Evolutionary conservation across 2,888 invertebrate genomes (phyloP).

Genomic region (Andrena praecox): DNA sequence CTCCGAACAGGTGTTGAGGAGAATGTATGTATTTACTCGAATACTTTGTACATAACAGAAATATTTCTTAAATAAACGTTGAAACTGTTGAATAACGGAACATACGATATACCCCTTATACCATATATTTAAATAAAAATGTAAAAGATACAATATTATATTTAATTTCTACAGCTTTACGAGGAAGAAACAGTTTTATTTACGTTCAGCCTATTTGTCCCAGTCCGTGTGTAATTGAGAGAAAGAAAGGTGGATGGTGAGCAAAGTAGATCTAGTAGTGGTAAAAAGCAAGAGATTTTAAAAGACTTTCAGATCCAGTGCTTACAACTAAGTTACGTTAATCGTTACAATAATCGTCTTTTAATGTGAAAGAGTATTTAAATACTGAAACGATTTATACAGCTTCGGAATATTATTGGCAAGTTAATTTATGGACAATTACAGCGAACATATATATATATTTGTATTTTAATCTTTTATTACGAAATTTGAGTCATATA

Average conservation of each 20-base stretch:
- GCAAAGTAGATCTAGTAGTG: not conserved
- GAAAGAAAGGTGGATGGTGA: too few species aligned
- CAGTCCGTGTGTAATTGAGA: too few species aligned
- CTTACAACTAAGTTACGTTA: not conserved
- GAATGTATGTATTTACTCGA: slow-evolving; percentile 1
- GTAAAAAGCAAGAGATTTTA: not conserved
- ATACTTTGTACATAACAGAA: slow-evolving; percentile 19
- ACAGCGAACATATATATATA: not conserved
- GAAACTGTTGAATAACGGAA: not conserved
- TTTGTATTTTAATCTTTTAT: slow-evolving; percentile 22
- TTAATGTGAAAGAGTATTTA: not conserved
- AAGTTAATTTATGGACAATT: not conserved
- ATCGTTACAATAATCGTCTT: too few species aligned
- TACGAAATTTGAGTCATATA: slow-evolving; percentile 9
- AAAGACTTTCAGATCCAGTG: not conserved
- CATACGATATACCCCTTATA: not conserved
- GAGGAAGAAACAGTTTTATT: too few species aligned
- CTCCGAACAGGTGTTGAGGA: not conserved
- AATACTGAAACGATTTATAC: not conserved
- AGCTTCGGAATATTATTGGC: not conserved
- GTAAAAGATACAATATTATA: not conserved
- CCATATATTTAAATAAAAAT: not conserved
- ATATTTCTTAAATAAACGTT: slow-evolving; percentile 33
- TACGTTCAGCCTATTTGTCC: too few species aligned
- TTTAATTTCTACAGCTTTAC: too few species aligned